Percentiles rank a stretch among this genome's conserved stretches.
phyloP scores from a whole-genome alignment of 2,888 invertebrate species.

The Amphipoea oculea region DNA sequence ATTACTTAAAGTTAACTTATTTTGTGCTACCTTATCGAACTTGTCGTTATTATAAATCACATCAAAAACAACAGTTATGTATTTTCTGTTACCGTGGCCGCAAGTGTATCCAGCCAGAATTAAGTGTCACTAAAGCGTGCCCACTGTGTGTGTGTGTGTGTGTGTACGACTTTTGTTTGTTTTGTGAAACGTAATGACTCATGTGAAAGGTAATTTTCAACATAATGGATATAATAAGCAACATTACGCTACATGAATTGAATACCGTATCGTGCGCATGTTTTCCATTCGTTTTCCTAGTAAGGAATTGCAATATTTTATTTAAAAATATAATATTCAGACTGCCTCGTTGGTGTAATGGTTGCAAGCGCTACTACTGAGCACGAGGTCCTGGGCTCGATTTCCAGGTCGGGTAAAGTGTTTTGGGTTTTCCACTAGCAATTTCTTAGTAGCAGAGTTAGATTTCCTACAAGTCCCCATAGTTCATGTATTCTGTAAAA shows the following conservation, averaged over 20 bases:
- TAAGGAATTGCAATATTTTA: neutral
- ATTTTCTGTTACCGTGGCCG: neutral
- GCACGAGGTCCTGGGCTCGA: neutral
- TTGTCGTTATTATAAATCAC: neutral
- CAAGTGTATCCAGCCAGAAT: neutral
- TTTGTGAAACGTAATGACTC: conserved; percentile 24
- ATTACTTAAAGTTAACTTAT: neutral
- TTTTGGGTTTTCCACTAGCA: neutral
- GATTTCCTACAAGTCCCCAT: too few relatives aligned
- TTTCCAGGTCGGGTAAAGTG: neutral
- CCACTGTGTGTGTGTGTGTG: neutral
- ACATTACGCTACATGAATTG: neutral
- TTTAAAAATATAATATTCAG: neutral
- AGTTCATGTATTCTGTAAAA: too few relatives aligned
- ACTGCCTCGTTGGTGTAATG: neutral
- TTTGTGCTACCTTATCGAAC: neutral
- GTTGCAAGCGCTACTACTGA: neutral
- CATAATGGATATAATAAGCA: neutral
- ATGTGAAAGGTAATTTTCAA: conserved; percentile 8
- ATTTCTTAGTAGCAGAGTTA: neutral
- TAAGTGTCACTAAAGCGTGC: neutral
- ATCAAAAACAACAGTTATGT: neutral
- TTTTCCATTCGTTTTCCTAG: neutral
- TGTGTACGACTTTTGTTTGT: neutral
- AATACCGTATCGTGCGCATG: neutral